Evolutionary conservation across 1,140 invertebrate genomes (phyloP).

Genomic region (Tetragnatha versicolor): DNA sequence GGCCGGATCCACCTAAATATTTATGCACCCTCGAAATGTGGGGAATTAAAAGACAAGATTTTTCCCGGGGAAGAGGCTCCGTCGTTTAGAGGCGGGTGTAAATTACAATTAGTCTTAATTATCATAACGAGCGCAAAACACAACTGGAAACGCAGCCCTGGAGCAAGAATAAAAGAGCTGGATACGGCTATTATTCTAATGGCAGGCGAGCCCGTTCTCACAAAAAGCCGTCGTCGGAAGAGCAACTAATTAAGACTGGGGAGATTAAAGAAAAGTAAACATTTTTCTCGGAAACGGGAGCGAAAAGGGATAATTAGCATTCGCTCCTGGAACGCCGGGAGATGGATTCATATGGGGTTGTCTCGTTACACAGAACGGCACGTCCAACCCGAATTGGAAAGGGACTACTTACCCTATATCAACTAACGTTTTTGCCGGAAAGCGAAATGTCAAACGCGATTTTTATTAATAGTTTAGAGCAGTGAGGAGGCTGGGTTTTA

Average conservation of each 20-base stretch:
- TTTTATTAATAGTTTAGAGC: too few relatives aligned
- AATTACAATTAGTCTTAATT: conserved; percentile 52
- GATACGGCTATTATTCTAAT: conserved; percentile 54
- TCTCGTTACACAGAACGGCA: too few relatives aligned
- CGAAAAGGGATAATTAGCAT: conserved; percentile 48
- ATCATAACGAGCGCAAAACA: conserved; percentile 39
- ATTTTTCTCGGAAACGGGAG: conserved; percentile 51
- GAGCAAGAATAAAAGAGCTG: conserved; percentile 52
- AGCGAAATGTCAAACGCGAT: too few relatives aligned
- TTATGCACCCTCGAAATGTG: conserved; percentile 45
- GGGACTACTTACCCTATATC: background rate
- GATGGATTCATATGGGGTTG: too few relatives aligned
- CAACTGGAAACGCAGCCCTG: conserved; percentile 34
- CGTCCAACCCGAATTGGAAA: background rate
- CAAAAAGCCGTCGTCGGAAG: conserved; percentile 15
- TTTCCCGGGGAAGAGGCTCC: conserved; percentile 7
- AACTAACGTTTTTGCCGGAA: background rate
- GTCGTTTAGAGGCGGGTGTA: background rate
- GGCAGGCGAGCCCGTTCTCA: conserved; percentile 10
- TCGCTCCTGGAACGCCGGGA: conserved; percentile 45
- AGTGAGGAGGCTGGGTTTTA: too few relatives aligned
- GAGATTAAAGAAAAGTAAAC: conserved; percentile 55
- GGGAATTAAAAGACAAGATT: conserved; percentile 25
- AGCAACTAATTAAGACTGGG: conserved; percentile 54
- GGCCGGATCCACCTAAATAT: conserved; percentile 20